A percentile compares a stretch with the other conserved stretches of the same genome.
Evolutionary conservation across 2,113 vertebrate species (phyloP).

Genomic region (Hassar affinis): DNA sequence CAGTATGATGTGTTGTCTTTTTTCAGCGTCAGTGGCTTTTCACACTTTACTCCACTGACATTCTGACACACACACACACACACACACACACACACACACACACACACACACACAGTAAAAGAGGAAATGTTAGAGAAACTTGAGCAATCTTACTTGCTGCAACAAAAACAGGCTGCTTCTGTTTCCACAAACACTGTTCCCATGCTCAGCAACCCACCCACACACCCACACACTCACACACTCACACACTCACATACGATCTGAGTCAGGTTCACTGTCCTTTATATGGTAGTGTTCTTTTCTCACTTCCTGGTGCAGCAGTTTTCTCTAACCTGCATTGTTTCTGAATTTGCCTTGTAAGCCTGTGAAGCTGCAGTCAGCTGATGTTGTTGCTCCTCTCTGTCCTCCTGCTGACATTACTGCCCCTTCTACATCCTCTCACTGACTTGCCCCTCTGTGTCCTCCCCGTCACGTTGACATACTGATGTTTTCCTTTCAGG

Average conservation of each 20-base stretch:
- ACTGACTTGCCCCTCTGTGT: too few species aligned
- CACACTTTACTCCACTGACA: slow-evolving; percentile 14
- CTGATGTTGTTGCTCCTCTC: not conserved
- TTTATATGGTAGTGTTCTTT: not conserved
- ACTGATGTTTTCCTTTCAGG: too few species aligned
- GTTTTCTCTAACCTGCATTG: not conserved
- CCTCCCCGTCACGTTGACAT: too few species aligned
- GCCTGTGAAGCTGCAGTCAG: not conserved
- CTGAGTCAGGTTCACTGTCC: not conserved
- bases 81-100: slow-evolving; percentile 25
- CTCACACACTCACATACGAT: not conserved
- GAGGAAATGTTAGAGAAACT: slow-evolving; percentile 26
- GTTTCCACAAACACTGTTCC: not conserved
- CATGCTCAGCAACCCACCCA: not conserved
- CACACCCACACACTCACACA: not conserved
- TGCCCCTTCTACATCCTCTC: not conserved
- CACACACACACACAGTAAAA: slow-evolving; percentile 11
- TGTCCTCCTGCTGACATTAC: not conserved
- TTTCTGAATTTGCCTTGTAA: not conserved
- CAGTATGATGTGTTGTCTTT: slow-evolving; percentile 31
- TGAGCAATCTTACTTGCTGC: not conserved
- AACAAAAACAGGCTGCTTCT: not conserved
- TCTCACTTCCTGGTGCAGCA: not conserved
- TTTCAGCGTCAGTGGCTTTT: not conserved
- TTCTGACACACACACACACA: slow-evolving; percentile 22